phyloP scores from a whole-genome alignment of 2,797 vertebrate genomes.

The Nasua narica region DNA sequence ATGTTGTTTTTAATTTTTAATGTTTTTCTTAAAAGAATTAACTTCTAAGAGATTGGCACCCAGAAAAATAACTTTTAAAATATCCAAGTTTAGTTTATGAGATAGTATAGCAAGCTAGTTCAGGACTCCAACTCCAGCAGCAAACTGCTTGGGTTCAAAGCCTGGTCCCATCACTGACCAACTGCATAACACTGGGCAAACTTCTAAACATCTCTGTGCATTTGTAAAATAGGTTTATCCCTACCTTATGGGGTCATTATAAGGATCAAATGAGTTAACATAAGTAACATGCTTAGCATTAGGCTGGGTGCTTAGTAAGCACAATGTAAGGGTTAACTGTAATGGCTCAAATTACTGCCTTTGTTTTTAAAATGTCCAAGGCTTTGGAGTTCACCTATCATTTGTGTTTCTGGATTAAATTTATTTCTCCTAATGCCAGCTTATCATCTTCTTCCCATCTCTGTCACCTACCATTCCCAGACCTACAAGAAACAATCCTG shows the following conservation, averaged over 20 bases:
- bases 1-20: not conserved
- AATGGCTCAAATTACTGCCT: not conserved
- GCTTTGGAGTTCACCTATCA: not conserved
- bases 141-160: not conserved
- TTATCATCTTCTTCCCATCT: not conserved
- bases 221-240: not conserved
- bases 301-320: not conserved
- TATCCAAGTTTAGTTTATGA: not conserved
- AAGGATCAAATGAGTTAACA: not conserved
- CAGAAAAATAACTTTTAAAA: not conserved
- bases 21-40: not conserved
- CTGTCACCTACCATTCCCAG: not conserved
- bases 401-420: not conserved
- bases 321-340: not conserved
- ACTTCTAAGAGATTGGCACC: not conserved
- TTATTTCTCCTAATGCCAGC: not conserved
- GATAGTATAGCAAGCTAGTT: not conserved
- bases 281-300: not conserved
- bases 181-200: not conserved
- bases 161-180: not conserved
- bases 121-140: not conserved
- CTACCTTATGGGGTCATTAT: not conserved
- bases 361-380: not conserved
- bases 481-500: not conserved
- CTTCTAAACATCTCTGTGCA: too few relatives aligned